phyloP scores from a whole-genome alignment of 2,888 invertebrate species.

The Luperina testacea region DNA sequence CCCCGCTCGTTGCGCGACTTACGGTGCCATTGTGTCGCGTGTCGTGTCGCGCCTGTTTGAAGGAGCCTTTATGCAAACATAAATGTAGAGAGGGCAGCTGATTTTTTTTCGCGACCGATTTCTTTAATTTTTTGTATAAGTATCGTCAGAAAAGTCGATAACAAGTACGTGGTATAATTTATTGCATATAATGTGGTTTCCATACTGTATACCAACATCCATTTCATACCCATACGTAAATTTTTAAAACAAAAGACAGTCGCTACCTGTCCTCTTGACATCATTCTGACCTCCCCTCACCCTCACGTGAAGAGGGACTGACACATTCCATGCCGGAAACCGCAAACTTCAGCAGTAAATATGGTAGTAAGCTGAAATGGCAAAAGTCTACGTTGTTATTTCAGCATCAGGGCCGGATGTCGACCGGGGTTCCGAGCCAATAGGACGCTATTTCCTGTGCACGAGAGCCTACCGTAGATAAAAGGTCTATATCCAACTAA shows the following conservation, averaged over 20 bases:
- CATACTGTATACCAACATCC: too few relatives aligned
- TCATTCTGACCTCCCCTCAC: not conserved
- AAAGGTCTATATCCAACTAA: not conserved
- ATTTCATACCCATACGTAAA: not conserved
- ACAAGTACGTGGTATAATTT: too few relatives aligned
- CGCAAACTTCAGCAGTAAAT: not conserved
- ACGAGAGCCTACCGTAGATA: constrained; percentile 37
- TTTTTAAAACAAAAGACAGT: not conserved
- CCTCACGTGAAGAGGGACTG: not conserved
- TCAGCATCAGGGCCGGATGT: constrained; percentile 23
- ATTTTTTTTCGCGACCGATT: too few relatives aligned
- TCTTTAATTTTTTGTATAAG: too few relatives aligned
- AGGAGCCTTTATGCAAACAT: too few relatives aligned
- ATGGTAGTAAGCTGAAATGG: constrained; percentile 25
- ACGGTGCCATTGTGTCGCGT: too few relatives aligned
- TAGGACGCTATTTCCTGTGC: constrained; percentile 34
- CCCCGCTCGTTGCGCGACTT: too few relatives aligned
- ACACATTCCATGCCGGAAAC: not conserved
- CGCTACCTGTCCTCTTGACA: not conserved
- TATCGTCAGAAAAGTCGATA: too few relatives aligned
- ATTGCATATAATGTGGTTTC: too few relatives aligned
- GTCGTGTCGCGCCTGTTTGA: too few relatives aligned
- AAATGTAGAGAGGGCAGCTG: too few relatives aligned
- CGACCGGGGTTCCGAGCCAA: constrained; percentile 13
- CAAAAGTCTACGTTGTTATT: constrained; percentile 22